Percentiles rank a stretch among this genome's conserved stretches.
phyloP scores from a whole-genome alignment of 2,797 vertebrate species.

The Crax fasciolata region DNA sequence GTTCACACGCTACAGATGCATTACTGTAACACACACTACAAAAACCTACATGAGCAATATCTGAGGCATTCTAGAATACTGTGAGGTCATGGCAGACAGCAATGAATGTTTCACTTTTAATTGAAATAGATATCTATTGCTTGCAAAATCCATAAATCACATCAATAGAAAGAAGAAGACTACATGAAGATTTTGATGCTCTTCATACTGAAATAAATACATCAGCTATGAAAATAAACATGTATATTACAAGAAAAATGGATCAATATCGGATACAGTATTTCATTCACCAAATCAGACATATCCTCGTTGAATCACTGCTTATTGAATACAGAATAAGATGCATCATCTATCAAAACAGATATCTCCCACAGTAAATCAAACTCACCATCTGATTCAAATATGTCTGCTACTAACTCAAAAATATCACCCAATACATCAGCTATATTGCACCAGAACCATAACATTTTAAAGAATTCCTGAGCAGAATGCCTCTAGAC shows the following conservation, averaged over 20 bases:
- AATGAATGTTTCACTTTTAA: constrained; percentile 76
- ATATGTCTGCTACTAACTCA: constrained; percentile 74
- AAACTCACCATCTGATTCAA: constrained; percentile 76
- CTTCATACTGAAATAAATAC: constrained; percentile 79
- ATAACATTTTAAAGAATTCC: constrained; percentile 71
- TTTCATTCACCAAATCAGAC: constrained; percentile 82
- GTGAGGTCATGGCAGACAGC: neutral
- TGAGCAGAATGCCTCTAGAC: constrained; percentile 48
- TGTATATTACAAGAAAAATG: constrained; percentile 78
- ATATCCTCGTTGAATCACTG: constrained; percentile 81
- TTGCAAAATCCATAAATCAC: constrained; percentile 80
- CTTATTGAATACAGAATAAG: constrained; percentile 80
- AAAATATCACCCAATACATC: constrained; percentile 78
- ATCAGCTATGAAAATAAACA: constrained; percentile 84
- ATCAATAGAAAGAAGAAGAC: constrained; percentile 67
- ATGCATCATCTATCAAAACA: constrained; percentile 82
- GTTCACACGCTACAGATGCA: neutral
- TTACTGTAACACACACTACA: constrained; percentile 11
- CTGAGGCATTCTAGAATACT: constrained; percentile 19
- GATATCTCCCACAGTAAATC: constrained; percentile 80
- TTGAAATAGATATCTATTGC: constrained; percentile 69
- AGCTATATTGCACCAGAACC: constrained; percentile 69
- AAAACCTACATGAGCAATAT: neutral
- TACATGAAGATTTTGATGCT: constrained; percentile 73
- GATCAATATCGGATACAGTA: constrained; percentile 82